A percentile compares a stretch with the other conserved stretches of the same genome.
phyloP scores from a whole-genome alignment of 2,113 vertebrate species.

The Solea senegalensis region DNA sequence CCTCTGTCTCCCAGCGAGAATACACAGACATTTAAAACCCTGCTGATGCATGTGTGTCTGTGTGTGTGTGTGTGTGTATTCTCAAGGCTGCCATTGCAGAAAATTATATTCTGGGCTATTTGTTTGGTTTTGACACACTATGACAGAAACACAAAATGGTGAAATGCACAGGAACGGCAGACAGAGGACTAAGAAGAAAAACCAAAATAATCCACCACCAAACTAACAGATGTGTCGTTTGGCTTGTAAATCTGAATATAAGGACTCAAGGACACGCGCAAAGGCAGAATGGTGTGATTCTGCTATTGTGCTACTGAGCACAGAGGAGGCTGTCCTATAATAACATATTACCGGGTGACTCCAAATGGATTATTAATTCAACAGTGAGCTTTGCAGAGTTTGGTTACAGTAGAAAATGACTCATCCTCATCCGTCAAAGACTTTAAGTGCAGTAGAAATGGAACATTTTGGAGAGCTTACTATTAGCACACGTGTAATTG shows the following conservation, averaged over 20 bases:
- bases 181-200: neutral
- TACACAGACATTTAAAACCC: neutral
- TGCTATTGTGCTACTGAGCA: neutral
- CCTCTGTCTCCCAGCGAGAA: neutral
- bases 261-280: slow-evolving; percentile 6
- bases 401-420: no score
- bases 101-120: neutral
- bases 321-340: neutral
- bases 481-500: no score
- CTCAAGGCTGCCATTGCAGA: neutral
- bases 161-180: neutral
- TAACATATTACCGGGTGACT: neutral
- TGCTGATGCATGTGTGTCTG: no score
- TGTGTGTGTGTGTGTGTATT: neutral
- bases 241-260: neutral
- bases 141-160: neutral
- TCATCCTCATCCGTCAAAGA: neutral
- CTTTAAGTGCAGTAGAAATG: no score
- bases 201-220: no score
- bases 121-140: slow-evolving; percentile 7
- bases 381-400: neutral
- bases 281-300: slow-evolving; percentile 8
- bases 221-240: slow-evolving; percentile 4
- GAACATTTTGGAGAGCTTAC: no score
- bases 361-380: slow-evolving; percentile 8